A percentile compares a stretch with the other conserved stretches of the same genome.
phyloP scores from a whole-genome alignment of 2,888 invertebrate species.

The Drosophila subquinaria region DNA sequence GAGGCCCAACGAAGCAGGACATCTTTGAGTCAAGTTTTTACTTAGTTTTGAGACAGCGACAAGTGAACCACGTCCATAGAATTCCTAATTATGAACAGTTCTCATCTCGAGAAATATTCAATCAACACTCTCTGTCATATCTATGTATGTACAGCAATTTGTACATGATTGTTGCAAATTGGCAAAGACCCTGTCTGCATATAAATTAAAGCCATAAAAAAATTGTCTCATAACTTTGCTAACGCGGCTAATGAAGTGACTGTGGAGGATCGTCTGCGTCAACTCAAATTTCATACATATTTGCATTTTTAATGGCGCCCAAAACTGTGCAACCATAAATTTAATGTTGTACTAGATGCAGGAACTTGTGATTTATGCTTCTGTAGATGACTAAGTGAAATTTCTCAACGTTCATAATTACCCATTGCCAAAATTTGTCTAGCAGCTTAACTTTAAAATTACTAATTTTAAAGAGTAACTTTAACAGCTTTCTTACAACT shows the following conservation, averaged over 20 bases:
- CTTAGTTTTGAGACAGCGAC: constrained; percentile 15
- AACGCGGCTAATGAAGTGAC: constrained; percentile 62
- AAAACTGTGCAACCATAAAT: constrained; percentile 53
- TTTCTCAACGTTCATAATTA: constrained; percentile 1
- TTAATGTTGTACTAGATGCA: constrained; percentile 19
- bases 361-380: constrained; percentile 19
- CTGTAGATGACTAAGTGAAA: constrained; percentile 2
- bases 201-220: constrained; percentile 48
- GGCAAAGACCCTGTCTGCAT: constrained; percentile 50
- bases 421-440: not conserved
- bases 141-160: constrained; percentile 48
- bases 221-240: constrained; percentile 49
- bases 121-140: constrained; percentile 54
- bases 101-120: constrained; percentile 52
- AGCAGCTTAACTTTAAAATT: not conserved
- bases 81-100: not conserved
- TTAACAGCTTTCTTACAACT: not conserved
- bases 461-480: not conserved
- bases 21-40: constrained; percentile 33
- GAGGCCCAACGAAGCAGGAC: constrained; percentile 43
- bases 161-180: constrained; percentile 53
- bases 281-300: constrained; percentile 40
- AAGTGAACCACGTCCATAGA: constrained; percentile 20
- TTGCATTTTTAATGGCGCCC: constrained; percentile 64
- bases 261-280: constrained; percentile 27